phyloP scores from a whole-genome alignment of 1,140 invertebrate genomes.

The silkworm (Bombyx mori) region ASM3026992v2 NC_085113.1:11827001-11827500 shows the following conservation, averaged over 20 bases:
- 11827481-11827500: not conserved
- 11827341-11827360: too few species aligned
- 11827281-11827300: not conserved
- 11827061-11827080: too few species aligned
- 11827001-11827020: too few species aligned
- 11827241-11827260: constrained; percentile 15
- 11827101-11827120: constrained; percentile 11
- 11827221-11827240: constrained; percentile 10
- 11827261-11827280: constrained; percentile 19
- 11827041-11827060: too few species aligned
- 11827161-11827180: constrained; percentile 1
- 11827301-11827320: not conserved
- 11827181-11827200: constrained; percentile 23
- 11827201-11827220: constrained; percentile 25
- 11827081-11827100: constrained; percentile 12
- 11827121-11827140: constrained; percentile 2
- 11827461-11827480: not conserved
- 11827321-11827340: too few species aligned
- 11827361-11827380: too few species aligned
- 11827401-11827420: not conserved
- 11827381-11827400: not conserved
- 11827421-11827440: not conserved
- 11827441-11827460: not conserved
- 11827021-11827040: too few species aligned
- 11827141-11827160: not conserved